Conservation (phyloP, 2,797 vertebrate species). For the Phoebastria nigripes region DNA sequence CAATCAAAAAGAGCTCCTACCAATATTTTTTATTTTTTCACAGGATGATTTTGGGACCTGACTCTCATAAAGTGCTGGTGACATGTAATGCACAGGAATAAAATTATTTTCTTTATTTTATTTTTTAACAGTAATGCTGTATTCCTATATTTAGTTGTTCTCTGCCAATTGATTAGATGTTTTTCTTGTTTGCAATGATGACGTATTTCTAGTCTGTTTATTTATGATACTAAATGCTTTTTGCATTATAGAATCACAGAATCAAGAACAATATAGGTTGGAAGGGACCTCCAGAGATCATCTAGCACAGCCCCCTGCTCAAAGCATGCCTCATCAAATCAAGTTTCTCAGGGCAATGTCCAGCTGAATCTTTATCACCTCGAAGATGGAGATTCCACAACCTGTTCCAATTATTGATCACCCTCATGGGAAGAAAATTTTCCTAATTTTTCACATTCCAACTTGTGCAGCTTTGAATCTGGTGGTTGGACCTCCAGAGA, state of each 20-base stretch:
- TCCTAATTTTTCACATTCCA: neutral
- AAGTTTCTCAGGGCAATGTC: neutral
- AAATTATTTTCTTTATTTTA: neutral
- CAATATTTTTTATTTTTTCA: neutral
- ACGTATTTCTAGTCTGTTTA: neutral
- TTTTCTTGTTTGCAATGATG: neutral
- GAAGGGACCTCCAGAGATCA: neutral
- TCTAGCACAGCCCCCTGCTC: neutral
- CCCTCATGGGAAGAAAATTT: neutral
- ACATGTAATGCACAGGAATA: neutral
- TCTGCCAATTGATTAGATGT: neutral
- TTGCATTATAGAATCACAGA: neutral
- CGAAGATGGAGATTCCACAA: neutral
- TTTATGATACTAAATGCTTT: neutral
- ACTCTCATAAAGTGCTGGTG: neutral
- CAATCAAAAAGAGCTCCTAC: neutral
- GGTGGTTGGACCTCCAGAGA: neutral
- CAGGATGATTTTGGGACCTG: neutral
- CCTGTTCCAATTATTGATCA: neutral
- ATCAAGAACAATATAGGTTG: neutral
- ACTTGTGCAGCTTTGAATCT: neutral
- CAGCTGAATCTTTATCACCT: neutral
- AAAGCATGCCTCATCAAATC: neutral
- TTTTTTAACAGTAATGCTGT: neutral
- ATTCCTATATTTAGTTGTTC: neutral